Percentiles rank a stretch among this genome's conserved stretches.
phyloP scores from a whole-genome alignment of 1,140 invertebrate species.

The Doryteuthis pealeii region DNA sequence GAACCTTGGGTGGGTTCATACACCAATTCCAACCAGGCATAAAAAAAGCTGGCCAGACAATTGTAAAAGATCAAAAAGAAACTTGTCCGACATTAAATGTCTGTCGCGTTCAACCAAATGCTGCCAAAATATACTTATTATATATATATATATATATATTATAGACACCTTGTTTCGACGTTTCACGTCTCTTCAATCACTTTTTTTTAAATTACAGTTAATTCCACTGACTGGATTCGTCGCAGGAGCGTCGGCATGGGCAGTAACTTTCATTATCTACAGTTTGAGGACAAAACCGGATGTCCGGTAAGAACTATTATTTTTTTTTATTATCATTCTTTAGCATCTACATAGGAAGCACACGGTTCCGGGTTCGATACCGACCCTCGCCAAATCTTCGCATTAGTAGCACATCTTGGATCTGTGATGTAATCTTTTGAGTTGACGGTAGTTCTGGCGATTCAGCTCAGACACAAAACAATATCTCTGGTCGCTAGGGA shows the following conservation, averaged over 20 bases:
- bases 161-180: neutral
- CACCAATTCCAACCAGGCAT: neutral
- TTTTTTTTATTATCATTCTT: neutral
- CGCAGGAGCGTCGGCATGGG: constrained; percentile 24
- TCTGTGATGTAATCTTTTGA: neutral
- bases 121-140: too few species aligned
- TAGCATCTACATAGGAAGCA: neutral
- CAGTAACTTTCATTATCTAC: constrained; percentile 27
- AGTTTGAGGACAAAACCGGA: constrained; percentile 31
- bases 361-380: too few species aligned
- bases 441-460: neutral
- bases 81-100: too few species aligned
- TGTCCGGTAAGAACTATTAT: constrained; percentile 25
- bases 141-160: too few species aligned
- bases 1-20: neutral
- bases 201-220: constrained; percentile 24
- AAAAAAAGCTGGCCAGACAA: neutral
- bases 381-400: too few species aligned
- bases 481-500: neutral
- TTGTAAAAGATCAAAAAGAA: too few species aligned
- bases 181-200: neutral
- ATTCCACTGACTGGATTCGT: constrained; percentile 32
- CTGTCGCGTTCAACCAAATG: too few species aligned
- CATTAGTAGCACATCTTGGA: neutral
- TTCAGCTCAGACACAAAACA: neutral